phyloP scores from a whole-genome alignment of 2,888 invertebrate species.

The Clitarchus hookeri region DNA sequence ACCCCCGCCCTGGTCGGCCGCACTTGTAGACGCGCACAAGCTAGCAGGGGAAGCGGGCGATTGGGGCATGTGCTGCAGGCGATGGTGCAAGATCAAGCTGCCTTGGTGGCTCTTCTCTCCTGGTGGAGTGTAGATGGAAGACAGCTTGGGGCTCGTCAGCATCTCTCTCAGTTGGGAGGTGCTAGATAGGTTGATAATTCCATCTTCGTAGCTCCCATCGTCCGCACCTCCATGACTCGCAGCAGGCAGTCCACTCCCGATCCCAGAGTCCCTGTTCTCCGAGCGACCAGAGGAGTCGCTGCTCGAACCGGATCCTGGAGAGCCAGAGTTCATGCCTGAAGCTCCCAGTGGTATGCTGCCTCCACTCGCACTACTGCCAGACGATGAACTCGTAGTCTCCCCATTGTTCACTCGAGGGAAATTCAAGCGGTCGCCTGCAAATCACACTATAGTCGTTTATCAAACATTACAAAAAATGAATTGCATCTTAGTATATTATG shows the following conservation, averaged over 20 bases:
- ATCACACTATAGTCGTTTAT: neutral
- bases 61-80: constrained; percentile 41
- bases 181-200: constrained; percentile 44
- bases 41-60: constrained; percentile 49
- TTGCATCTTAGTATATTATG: too few species aligned
- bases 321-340: constrained; percentile 25
- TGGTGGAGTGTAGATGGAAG: constrained; percentile 25
- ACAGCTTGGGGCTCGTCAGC: constrained; percentile 45
- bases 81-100: constrained; percentile 39
- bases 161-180: constrained; percentile 55
- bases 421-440: constrained; percentile 52
- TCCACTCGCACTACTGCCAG: constrained; percentile 56
- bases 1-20: neutral
- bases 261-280: constrained; percentile 28
- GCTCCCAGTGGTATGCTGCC: constrained; percentile 26
- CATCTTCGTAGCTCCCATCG: constrained; percentile 23
- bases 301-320: constrained; percentile 28
- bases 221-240: too few species aligned
- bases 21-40: neutral
- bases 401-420: constrained; percentile 49
- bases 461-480: too few species aligned
- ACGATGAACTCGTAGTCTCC: constrained; percentile 60
- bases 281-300: constrained; percentile 29
- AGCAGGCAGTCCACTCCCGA: neutral
- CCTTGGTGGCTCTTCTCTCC: neutral